Percentiles rank a stretch among this genome's conserved stretches.
These are phyloP conservation scores for Oedothorax gibbosus DNA, from an alignment of 1,140 invertebrate species.

Conservation along the genomic window DNA sequence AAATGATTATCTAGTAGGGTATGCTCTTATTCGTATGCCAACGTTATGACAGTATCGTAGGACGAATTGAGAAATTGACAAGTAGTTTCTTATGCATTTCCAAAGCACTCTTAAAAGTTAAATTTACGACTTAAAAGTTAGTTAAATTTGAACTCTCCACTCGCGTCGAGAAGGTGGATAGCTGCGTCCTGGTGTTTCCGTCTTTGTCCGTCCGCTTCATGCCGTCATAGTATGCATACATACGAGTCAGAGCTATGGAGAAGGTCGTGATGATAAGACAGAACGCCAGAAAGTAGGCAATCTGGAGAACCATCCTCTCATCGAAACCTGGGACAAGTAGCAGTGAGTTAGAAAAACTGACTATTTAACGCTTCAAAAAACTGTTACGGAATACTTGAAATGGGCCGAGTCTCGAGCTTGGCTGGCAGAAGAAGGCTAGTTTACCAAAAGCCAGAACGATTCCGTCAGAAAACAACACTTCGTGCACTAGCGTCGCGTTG, in stretches of 20 bases:
- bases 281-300: constrained; percentile 20
- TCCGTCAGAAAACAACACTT: constrained; percentile 79
- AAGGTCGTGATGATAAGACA: constrained; percentile 26
- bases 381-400: constrained; percentile 27
- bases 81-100: too few relatives aligned
- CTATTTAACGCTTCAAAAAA: not conserved
- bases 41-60: too few relatives aligned
- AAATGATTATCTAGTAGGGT: too few relatives aligned
- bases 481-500: constrained; percentile 79
- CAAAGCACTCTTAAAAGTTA: too few relatives aligned
- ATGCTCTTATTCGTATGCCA: too few relatives aligned
- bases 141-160: not conserved
- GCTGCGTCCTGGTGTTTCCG: not conserved
- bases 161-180: constrained; percentile 24
- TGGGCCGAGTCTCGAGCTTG: constrained; percentile 37
- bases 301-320: constrained; percentile 49
- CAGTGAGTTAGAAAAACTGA: not conserved
- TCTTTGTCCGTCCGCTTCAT: constrained; percentile 1
- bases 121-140: too few relatives aligned
- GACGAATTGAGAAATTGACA: too few relatives aligned
- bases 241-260: constrained; percentile 16
- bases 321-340: constrained; percentile 17
- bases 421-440: constrained; percentile 34
- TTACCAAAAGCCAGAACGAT: constrained; percentile 78
- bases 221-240: constrained; percentile 52